Evolutionary conservation across 1,140 invertebrate genomes (phyloP).

Genomic region (Ostrea edulis): DNA sequence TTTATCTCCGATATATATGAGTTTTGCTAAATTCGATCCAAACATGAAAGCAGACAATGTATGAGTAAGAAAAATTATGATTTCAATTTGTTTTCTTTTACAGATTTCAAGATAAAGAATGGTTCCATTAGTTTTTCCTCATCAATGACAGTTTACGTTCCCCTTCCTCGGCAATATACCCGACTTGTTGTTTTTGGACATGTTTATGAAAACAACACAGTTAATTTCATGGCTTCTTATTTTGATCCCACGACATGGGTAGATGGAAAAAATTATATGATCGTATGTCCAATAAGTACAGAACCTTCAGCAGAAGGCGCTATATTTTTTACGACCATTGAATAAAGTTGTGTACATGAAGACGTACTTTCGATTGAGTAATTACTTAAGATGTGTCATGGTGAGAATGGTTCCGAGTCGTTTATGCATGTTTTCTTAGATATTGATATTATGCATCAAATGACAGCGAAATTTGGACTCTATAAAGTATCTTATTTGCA

Average conservation of each 20-base stretch:
- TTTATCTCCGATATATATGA: no score
- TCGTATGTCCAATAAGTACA: not conserved
- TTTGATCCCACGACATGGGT: not conserved
- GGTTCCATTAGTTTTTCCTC: not conserved
- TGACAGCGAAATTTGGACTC: no score
- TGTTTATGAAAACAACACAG: slow-evolving; percentile 33
- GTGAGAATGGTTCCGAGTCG: no score
- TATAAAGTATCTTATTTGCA: no score
- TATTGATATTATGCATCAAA: no score
- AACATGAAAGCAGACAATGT: no score
- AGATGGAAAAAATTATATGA: not conserved
- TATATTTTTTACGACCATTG: not conserved
- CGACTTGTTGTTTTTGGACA: not conserved
- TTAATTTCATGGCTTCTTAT: not conserved
- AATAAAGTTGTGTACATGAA: not conserved
- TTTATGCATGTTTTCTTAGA: no score
- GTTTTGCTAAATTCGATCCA: no score
- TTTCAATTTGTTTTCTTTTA: not conserved
- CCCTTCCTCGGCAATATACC: not conserved
- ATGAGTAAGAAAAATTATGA: no score
- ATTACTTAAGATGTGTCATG: no score
- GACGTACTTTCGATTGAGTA: no score
- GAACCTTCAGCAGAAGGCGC: not conserved
- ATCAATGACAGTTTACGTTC: not conserved
- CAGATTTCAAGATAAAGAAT: slow-evolving; percentile 7